Base-by-base conservation (phyloP, 2,113 vertebrate genomes). In the Protobothrops flavoviridis region DNA sequence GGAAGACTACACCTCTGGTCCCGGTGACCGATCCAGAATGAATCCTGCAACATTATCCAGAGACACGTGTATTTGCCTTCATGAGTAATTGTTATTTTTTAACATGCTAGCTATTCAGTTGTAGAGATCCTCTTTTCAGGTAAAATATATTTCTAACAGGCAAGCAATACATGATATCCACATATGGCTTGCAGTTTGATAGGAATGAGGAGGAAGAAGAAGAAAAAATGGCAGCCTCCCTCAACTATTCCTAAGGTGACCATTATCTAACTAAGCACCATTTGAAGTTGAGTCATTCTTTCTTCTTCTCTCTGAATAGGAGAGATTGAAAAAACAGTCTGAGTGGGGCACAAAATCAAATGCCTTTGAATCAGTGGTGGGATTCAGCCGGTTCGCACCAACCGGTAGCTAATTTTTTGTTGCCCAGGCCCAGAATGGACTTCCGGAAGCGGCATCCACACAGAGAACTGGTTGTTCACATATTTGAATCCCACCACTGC, bases 251-350 rank as follows among this genome's bases (percentile, higher is more conserved):
- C 50, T 55, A 91, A 53, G 1, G n/a, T 39, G 21, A 13, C n/a
- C 7, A 1, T 53, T 20, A 52, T 81, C 61, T 53, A 26, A 24
- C 20, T 85, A 29, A 56, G 53, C 39, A 23, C 17, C 43, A 39
- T 85, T 13, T 56, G 52, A 56, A 56, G 13, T 45, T 12, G 23
- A 61, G 96, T 95, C 95, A 96, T 96, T 96, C 93, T 96, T 92
- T 96, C 94, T 95, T 93, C 93, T 43, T 39, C 92, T 94, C 85
- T 92, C 92, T 93, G 94, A 95, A 96, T 88, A 95, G 94, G 90
- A 93, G 94, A 94, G 0, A 74, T 85, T 91, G 95, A 95, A 95
- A 43, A 95, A 13, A 89, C 93, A 96, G 95, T 89, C 92, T 92
- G 92, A 94, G 93, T 92, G 92, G 93, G 91, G 95, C 94, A 94